Base-by-base conservation (phyloP, 2,113 vertebrate genomes). In the Heterotis niloticus region DNA sequence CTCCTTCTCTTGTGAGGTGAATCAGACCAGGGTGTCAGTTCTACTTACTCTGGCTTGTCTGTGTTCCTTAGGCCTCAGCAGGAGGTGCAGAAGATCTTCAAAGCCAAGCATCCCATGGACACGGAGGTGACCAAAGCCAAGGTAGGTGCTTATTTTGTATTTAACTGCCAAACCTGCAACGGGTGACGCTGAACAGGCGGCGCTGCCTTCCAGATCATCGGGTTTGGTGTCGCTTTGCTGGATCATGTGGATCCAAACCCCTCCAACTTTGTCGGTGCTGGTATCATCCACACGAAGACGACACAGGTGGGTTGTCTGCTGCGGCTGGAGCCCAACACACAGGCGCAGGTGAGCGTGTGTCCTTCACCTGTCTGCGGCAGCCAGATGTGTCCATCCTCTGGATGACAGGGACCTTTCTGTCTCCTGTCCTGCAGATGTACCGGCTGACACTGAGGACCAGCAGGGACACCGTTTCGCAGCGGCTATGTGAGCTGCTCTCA, bases 11-110 rank as follows among this genome's bases (percentile, higher is more conserved):
- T n/a, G n/a, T n/a, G n/a, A n/a, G n/a, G 34, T 44, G 34, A 44
- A 44, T 44, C 7, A 4, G 34, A 44, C 34, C 34, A 44, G 34
- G 2, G 34, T n/a, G n/a, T 18, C 18, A 18, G 17, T 14, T 29
- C 44, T 72, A 20, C 52, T 66, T 18, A 68, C 54, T 79, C 24
- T 0, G 81, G 13, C 14, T 29, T 44, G 66, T 75, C 12, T 60
- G 10, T 74, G 64, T 86, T 75, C 81, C 69, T 0, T 82, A 97
- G 96, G 64, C 93, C 95, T 4, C 93, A 95, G 84, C 96, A 98
- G 82, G 96, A 97, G 86, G 93, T 96, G 26, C 96, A 98, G 90
- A 96, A 93, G 78, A 96, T 98, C 83, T 97, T 98, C 81, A 96
- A 95, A 89, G 93, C 96, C 69, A 93, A 94, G 75, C 91, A 95